Conservation (phyloP, 2,797 vertebrate species). For the Brotogeris chrysoptera region DNA sequence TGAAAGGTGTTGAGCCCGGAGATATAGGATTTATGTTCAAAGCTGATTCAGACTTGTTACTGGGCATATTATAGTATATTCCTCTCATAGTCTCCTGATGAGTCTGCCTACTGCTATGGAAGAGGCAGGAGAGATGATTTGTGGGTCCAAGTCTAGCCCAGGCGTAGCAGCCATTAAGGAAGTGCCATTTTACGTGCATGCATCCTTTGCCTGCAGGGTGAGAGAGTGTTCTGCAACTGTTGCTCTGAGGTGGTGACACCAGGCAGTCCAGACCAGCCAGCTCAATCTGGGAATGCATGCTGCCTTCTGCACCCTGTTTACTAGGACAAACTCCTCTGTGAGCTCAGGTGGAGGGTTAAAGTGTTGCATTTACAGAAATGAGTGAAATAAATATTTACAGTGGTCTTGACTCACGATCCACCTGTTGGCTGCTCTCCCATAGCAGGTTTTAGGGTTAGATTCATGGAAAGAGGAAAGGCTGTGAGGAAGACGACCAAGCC, state of each 20-base stretch:
- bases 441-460: not conserved
- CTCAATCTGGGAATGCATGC: not conserved
- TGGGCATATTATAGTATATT: not conserved
- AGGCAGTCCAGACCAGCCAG: fast-evolving
- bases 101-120: not conserved
- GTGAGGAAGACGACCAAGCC: not conserved
- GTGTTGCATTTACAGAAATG: not conserved
- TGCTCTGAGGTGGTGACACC: not conserved
- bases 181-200: not conserved
- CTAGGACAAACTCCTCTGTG: not conserved
- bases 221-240: not conserved
- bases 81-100: not conserved
- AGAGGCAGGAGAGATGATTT: not conserved
- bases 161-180: not conserved
- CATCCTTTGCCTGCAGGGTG: not conserved
- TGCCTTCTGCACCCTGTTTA: not conserved
- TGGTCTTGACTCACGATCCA: not conserved
- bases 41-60: not conserved
- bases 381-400: not conserved
- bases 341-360: not conserved
- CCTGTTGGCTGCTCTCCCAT: not conserved
- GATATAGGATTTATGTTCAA: not conserved
- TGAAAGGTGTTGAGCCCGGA: not conserved
- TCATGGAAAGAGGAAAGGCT: not conserved
- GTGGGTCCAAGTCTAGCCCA: not conserved